Conservation (phyloP, 2,797 vertebrate genomes). For the Eurystomus glaucurus region DNA sequence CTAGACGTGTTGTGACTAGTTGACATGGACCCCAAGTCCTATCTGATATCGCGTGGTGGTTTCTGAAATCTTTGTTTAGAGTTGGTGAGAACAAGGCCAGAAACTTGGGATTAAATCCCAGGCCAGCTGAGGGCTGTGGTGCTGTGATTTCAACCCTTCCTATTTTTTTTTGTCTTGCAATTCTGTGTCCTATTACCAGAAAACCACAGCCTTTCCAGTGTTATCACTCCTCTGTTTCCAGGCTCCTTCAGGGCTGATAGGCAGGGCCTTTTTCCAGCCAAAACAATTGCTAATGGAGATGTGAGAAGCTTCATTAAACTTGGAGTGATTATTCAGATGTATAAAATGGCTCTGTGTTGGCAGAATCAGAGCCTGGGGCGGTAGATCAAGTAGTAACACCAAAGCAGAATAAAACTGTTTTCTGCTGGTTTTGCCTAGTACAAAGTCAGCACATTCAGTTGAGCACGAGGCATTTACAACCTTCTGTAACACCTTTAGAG, state of each 20-base stretch:
- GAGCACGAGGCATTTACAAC: not conserved
- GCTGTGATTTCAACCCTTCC: not conserved
- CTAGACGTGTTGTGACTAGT: not conserved
- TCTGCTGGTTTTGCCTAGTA: not conserved
- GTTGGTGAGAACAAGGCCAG: not conserved
- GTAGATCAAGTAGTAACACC: not conserved
- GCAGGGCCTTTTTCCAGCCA: slow-evolving; percentile 50
- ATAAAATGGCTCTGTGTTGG: slow-evolving; percentile 30
- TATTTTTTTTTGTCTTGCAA: not conserved
- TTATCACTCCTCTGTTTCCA: slow-evolving; percentile 40
- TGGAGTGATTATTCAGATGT: slow-evolving; percentile 48
- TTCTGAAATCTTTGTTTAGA: slow-evolving; percentile 17
- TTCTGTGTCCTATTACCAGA: slow-evolving; percentile 17
- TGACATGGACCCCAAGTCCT: not conserved
- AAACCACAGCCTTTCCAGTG: slow-evolving; percentile 28
- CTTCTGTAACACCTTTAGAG: not conserved
- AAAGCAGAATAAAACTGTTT: slow-evolving; percentile 25
- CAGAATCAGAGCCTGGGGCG: not conserved
- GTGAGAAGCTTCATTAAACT: slow-evolving; percentile 60
- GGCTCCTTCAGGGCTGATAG: slow-evolving; percentile 50
- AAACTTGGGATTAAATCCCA: not conserved
- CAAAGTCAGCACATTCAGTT: not conserved
- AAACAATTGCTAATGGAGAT: slow-evolving; percentile 63
- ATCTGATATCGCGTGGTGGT: not conserved
- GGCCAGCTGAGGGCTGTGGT: not conserved